Conservation (phyloP, 2,797 vertebrate species). For the Allobates femoralis region DNA sequence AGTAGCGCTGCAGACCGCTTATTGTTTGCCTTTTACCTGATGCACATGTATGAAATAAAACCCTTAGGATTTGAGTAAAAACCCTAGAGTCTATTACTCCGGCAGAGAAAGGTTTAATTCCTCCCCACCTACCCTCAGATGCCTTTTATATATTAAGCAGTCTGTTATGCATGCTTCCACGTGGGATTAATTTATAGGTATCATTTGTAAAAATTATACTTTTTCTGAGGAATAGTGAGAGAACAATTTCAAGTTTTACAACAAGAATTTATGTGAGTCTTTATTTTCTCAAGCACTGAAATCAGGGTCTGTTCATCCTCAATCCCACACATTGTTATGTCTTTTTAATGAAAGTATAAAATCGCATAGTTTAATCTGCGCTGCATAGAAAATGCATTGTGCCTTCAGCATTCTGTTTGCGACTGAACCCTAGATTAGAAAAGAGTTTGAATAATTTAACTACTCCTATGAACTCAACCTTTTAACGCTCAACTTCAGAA, state of each 20-base stretch:
- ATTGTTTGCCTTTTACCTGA: slow-evolving; percentile 3
- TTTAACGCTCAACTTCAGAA: slow-evolving; percentile 55
- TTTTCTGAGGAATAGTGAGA: slow-evolving; percentile 62
- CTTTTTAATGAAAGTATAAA: slow-evolving; percentile 65
- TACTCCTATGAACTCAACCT: slow-evolving; percentile 62
- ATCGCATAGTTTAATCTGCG: slow-evolving; percentile 64
- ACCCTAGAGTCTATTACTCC: slow-evolving; percentile 17
- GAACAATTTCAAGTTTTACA: slow-evolving; percentile 65
- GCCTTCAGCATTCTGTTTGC: slow-evolving; percentile 62
- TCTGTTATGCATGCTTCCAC: slow-evolving; percentile 61
- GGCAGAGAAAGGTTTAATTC: slow-evolving; percentile 51
- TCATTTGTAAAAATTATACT: slow-evolving; percentile 65
- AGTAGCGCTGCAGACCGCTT: neutral
- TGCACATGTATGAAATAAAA: slow-evolving; percentile 22
- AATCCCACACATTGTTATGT: slow-evolving; percentile 63
- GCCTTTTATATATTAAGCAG: slow-evolving; percentile 59
- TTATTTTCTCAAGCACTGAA: slow-evolving; percentile 64
- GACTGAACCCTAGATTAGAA: slow-evolving; percentile 58
- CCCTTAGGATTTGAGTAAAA: slow-evolving; percentile 32
- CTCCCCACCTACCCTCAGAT: slow-evolving; percentile 14
- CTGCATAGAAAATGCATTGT: slow-evolving; percentile 61
- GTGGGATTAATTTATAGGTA: slow-evolving; percentile 63
- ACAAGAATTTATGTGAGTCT: slow-evolving; percentile 63
- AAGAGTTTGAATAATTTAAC: slow-evolving; percentile 65
- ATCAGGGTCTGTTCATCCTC: slow-evolving; percentile 64